phyloP scores from a whole-genome alignment of 2,797 vertebrate genomes.

The Melanotaenia boesemani region DNA sequence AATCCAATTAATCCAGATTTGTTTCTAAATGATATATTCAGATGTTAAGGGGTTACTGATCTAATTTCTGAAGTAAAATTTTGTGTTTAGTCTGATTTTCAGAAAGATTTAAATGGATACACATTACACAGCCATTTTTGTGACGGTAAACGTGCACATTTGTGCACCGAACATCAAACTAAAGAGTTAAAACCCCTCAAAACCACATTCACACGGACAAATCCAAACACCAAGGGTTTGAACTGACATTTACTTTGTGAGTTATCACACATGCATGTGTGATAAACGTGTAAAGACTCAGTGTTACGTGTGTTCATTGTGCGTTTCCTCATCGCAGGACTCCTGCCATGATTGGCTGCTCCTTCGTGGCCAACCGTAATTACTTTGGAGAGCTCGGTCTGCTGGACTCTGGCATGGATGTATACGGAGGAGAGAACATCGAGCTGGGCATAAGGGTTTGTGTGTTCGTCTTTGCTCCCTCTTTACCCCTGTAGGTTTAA shows the following conservation, averaged over 20 bases:
- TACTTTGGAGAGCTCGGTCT: constrained; percentile 96
- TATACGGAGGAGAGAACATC: constrained; percentile 99
- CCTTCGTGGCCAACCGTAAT: constrained; percentile 92
- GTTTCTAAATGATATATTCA: too few relatives aligned
- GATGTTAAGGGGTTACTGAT: too few relatives aligned
- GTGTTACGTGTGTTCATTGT: not conserved
- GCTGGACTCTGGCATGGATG: constrained; percentile 96
- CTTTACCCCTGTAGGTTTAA: constrained; percentile 58
- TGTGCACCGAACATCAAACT: not conserved
- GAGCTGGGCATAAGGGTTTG: constrained; percentile 98
- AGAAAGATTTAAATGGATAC: too few relatives aligned
- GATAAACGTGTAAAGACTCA: not conserved
- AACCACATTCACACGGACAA: not conserved
- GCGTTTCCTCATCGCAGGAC: constrained; percentile 80
- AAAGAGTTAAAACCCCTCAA: not conserved
- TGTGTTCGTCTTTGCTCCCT: constrained; percentile 62
- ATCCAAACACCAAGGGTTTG: not conserved
- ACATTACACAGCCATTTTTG: not conserved
- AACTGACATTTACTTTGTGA: not conserved
- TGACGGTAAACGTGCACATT: not conserved
- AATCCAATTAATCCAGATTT: too few relatives aligned
- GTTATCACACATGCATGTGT: not conserved
- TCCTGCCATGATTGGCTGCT: constrained; percentile 98
- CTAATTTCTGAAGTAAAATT: too few relatives aligned
- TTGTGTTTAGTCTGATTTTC: too few relatives aligned